Base-by-base conservation (phyloP, 1,140 invertebrate genomes). In the Paralvinella palmiformis region DNA sequence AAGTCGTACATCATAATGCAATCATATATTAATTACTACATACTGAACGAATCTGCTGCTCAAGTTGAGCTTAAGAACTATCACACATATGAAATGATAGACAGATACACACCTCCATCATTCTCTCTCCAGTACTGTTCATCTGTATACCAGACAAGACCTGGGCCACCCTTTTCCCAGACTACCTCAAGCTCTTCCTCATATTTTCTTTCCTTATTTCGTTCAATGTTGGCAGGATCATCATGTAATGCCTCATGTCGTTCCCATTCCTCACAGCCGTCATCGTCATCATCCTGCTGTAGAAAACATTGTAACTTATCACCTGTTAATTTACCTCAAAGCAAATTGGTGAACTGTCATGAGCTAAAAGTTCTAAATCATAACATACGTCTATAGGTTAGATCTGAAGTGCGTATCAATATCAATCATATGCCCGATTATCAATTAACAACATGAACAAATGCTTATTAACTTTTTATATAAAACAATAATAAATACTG, bases 81-180 rank as follows among this genome's bases (percentile, higher is more conserved):
- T n/a, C n/a, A n/a, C n/a, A n/a, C n/a, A n/a, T n/a, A n/a, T n/a
- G n/a, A n/a, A n/a, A n/a, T n/a, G n/a, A n/a, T n/a, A n/a, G n/a
- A 24, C 17, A 57, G 10, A 32, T 32, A 29, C 44, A 15, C 69
- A 78, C 77, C 76, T 69, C 77, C 79, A 66, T 84, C 82, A 44
- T 78, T 71, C 59, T 78, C 75, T 65, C 85, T 76, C 86, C 85
- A 87, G 69, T 77, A 79, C 55, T 83, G 81, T 50, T 84, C 84
- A 77, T 87, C 86, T 3, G 85, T 87, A 66, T 87, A 85, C 68
- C 84, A 87, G n/a, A 86, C 85, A 6, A 87, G 72, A 3, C 86
- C 86, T 65, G 84, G 80, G 3, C 85, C 85, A 63, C 84, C 86
- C 70, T 87, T 87, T 70, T 87, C 86, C 86, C 86, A 87, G 29